Evolutionary conservation across 1,140 invertebrate species (phyloP).

Genomic region (Anagrus nilaparvatae): DNA sequence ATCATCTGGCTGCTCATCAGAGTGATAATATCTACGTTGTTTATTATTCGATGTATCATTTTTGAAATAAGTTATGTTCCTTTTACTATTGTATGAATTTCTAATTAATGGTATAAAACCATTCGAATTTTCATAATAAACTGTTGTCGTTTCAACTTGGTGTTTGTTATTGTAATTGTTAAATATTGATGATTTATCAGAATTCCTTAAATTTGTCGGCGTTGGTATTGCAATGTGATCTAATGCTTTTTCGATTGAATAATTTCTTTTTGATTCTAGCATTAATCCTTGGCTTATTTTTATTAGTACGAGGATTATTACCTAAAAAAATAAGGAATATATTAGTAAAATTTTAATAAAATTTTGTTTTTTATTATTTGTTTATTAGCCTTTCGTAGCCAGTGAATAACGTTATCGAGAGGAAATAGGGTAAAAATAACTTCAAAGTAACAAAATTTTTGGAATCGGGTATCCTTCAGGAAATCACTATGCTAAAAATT

Average conservation of each 20-base stretch:
- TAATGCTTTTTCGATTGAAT: conserved; percentile 16
- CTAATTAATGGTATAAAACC: conserved; percentile 33
- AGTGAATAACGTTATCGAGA: conserved; percentile 1
- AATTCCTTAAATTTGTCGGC: conserved; percentile 18
- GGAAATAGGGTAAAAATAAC: neutral
- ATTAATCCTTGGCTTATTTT: too few relatives aligned
- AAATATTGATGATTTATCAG: conserved; percentile 1
- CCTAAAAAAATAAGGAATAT: conserved; percentile 20
- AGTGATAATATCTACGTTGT: conserved; percentile 29
- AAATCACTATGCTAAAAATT: too few relatives aligned
- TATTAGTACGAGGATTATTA: conserved; percentile 29
- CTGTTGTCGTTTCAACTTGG: conserved; percentile 14
- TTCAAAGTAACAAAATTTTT: too few relatives aligned
- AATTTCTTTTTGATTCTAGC: too few relatives aligned
- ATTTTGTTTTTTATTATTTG: neutral
- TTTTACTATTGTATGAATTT: too few relatives aligned
- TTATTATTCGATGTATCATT: conserved; percentile 4
- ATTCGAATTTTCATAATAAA: conserved; percentile 33
- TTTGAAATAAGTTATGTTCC: neutral
- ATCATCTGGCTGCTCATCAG: conserved; percentile 25
- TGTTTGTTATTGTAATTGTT: conserved; percentile 10
- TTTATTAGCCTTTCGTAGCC: neutral
- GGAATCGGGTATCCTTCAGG: too few relatives aligned
- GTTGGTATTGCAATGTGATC: conserved; percentile 34
- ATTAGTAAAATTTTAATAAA: neutral